phyloP scores from a whole-genome alignment of 2,888 invertebrate genomes.

The Melitaea athalia region DNA sequence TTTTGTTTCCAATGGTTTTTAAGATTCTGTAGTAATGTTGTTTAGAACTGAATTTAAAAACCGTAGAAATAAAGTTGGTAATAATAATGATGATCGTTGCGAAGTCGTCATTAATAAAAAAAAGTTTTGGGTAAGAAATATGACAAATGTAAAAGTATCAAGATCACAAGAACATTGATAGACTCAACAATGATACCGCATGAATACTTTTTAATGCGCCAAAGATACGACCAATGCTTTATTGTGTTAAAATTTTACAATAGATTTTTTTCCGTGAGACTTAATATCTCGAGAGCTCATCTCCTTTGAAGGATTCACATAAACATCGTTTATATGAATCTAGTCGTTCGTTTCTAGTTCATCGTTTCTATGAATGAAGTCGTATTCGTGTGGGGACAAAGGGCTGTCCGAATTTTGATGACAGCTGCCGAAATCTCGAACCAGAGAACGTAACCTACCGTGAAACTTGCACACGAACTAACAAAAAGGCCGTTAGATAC shows the following conservation, averaged over 20 bases:
- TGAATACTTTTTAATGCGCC: conserved; percentile 82
- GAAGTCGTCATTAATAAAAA: conserved; percentile 17
- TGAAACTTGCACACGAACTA: conserved; percentile 68
- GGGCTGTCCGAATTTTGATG: conserved; percentile 68
- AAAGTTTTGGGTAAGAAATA: conserved; percentile 46
- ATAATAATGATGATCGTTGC: conserved; percentile 7
- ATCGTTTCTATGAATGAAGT: no score
- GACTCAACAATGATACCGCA: conserved; percentile 75
- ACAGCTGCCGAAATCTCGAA: conserved; percentile 74
- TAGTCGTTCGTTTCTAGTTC: no score
- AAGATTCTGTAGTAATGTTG: no score
- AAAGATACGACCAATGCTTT: conserved; percentile 77
- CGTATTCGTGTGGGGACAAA: conserved; percentile 72
- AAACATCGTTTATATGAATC: conserved; percentile 81
- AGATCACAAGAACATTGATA: conserved; percentile 68
- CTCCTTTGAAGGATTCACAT: conserved; percentile 75
- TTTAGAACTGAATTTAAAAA: background rate
- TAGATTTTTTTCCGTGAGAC: conserved; percentile 69
- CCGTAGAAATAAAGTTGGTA: background rate
- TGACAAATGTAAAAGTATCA: conserved; percentile 75
- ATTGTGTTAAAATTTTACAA: conserved; percentile 70
- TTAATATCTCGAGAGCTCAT: conserved; percentile 71
- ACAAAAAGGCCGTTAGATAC: conserved; percentile 73
- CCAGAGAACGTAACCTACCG: conserved; percentile 64
- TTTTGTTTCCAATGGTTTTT: background rate